Evolutionary conservation across 2,113 vertebrate species (phyloP).

Genomic region (Ceyx melanurus): DNA sequence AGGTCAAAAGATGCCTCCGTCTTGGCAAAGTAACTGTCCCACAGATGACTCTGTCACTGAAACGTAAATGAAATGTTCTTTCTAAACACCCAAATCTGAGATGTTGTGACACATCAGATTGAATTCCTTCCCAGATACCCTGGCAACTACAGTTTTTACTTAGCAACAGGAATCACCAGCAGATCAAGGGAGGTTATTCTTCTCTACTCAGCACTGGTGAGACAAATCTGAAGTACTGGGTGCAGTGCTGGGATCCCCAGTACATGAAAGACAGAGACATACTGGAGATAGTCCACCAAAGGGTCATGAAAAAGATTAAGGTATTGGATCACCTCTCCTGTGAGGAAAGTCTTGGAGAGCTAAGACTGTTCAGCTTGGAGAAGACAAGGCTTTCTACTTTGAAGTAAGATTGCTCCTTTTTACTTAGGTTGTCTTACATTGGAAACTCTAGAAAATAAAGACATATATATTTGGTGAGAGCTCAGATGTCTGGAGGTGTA

Average conservation of each 20-base stretch:
- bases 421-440: background rate
- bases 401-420: background rate
- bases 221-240: background rate
- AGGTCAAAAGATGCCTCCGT: background rate
- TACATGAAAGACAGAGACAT: background rate
- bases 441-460: background rate
- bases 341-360: background rate
- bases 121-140: background rate
- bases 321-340: background rate
- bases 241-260: background rate
- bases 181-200: background rate
- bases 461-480: background rate
- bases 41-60: background rate
- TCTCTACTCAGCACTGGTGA: background rate
- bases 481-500: background rate
- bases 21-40: background rate
- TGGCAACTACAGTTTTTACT: background rate
- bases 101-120: background rate
- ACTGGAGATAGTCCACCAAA: fast-evolving
- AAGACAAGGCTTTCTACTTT: background rate
- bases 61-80: background rate
- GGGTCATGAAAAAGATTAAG: background rate
- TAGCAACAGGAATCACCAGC: background rate
- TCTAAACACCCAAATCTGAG: background rate
- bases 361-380: background rate